Conservation (phyloP, 1,140 invertebrate genomes). For the Drosophila jambulina region DNA sequence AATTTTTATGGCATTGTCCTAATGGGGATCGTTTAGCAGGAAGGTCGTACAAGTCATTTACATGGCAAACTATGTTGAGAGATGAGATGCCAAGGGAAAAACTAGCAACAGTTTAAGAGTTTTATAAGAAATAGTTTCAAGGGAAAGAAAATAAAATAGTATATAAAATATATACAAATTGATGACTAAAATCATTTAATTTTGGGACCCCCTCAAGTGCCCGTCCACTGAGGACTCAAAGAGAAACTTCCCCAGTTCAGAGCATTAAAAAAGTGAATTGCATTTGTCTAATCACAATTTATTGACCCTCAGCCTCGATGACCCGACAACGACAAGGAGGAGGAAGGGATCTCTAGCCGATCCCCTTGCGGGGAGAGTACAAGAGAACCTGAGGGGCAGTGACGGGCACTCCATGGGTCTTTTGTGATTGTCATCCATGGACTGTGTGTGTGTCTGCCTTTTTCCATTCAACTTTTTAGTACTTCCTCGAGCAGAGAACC, state of each 20-base stretch:
- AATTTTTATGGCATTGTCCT: constrained; percentile 44
- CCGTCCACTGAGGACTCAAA: not conserved
- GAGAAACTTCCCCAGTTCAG: not conserved
- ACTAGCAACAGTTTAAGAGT: not conserved
- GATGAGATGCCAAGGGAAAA: not conserved
- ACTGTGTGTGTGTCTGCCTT: not conserved
- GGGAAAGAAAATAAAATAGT: not conserved
- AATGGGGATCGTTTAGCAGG: constrained; percentile 38
- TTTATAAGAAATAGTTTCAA: not conserved
- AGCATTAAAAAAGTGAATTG: constrained; percentile 34
- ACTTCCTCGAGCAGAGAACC: constrained; percentile 56
- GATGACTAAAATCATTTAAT: not conserved
- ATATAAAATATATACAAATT: not conserved
- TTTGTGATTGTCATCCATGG: constrained; percentile 48
- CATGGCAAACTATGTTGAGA: not conserved
- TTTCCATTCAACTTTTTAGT: constrained; percentile 52
- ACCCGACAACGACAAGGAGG: constrained; percentile 19
- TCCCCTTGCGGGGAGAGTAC: not conserved
- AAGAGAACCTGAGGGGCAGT: constrained; percentile 8
- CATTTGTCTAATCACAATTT: constrained; percentile 47
- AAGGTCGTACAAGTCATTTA: constrained; percentile 24
- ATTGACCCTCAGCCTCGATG: constrained; percentile 43
- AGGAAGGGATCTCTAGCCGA: constrained; percentile 8
- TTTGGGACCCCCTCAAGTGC: not conserved
- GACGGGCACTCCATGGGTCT: constrained; percentile 35